Conservation (phyloP, 2,888 invertebrate species). For the Drosophila macrospina region DNA sequence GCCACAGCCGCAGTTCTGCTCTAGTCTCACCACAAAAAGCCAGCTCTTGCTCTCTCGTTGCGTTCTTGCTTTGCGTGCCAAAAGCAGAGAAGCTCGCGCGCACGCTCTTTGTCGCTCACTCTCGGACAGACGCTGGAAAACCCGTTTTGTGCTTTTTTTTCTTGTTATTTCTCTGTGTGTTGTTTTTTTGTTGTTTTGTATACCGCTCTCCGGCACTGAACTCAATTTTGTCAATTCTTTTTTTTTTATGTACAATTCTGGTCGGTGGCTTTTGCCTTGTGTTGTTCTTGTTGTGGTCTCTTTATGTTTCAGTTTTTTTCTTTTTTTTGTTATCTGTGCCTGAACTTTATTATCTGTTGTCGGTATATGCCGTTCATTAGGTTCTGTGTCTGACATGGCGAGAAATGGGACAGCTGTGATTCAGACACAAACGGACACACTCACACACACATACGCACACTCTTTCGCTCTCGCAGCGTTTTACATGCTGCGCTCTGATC, state of each 20-base stretch:
- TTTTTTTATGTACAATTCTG: conserved; percentile 62
- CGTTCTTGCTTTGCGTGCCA: conserved; percentile 1
- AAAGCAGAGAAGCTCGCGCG: conserved; percentile 2
- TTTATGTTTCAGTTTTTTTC: conserved; percentile 39
- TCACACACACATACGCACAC: not conserved
- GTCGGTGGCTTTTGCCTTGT: conserved; percentile 55
- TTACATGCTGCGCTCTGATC: not conserved
- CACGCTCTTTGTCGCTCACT: conserved; percentile 14
- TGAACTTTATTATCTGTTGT: conserved; percentile 66
- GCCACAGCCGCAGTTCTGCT: not conserved
- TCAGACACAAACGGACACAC: conserved; percentile 25
- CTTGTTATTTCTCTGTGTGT: too few species aligned
- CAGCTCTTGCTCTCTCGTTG: conserved; percentile 20
- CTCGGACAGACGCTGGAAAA: conserved; percentile 38
- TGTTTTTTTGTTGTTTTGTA: conserved; percentile 10
- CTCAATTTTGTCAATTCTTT: conserved; percentile 77
- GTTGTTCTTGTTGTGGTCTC: conserved; percentile 45
- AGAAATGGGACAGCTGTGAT: conserved; percentile 69
- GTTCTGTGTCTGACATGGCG: conserved; percentile 45
- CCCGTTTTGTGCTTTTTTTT: conserved; percentile 43
- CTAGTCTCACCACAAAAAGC: conserved; percentile 1
- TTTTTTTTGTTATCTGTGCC: conserved; percentile 60
- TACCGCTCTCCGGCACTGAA: conserved; percentile 59
- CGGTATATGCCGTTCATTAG: conserved; percentile 46
- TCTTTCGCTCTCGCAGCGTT: not conserved